These are phyloP conservation scores for Miniopterus natalensis DNA, from an alignment of 2,113 vertebrate genomes.

Conservation along the genomic window DNA sequence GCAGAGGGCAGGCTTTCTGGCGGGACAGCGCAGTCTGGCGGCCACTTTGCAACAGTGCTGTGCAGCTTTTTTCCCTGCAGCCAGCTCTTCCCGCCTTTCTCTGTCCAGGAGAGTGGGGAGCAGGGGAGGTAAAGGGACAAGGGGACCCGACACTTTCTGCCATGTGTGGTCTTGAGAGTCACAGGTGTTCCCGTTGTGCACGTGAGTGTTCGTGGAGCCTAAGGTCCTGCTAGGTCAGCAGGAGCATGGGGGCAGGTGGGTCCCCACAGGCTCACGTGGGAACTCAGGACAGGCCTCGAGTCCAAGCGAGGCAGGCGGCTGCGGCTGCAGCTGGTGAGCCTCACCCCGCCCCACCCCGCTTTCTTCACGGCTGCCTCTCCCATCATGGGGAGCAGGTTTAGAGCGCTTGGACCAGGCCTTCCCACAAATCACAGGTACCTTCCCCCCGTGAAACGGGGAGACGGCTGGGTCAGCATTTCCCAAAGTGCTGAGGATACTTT, in stretches of 20 bases:
- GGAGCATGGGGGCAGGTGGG: too few species aligned
- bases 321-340: neutral
- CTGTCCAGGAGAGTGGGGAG: too few species aligned
- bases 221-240: too few species aligned
- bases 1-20: neutral
- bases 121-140: neutral
- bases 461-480: neutral
- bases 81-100: neutral
- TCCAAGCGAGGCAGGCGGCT: neutral
- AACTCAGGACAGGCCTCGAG: neutral
- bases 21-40: neutral
- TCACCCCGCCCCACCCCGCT: neutral
- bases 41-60: neutral
- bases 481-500: neutral
- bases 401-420: neutral
- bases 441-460: neutral
- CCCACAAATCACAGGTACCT: too few species aligned
- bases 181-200: neutral
- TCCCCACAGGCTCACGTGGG: neutral
- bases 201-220: neutral
- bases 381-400: rapidly evolving
- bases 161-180: too few species aligned
- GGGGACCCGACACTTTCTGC: neutral
- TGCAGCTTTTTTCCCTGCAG: too few species aligned
- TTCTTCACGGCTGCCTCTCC: neutral